Evolutionary conservation across 1,140 invertebrate species (phyloP).

Genomic region (Drosophila subobscura): DNA sequence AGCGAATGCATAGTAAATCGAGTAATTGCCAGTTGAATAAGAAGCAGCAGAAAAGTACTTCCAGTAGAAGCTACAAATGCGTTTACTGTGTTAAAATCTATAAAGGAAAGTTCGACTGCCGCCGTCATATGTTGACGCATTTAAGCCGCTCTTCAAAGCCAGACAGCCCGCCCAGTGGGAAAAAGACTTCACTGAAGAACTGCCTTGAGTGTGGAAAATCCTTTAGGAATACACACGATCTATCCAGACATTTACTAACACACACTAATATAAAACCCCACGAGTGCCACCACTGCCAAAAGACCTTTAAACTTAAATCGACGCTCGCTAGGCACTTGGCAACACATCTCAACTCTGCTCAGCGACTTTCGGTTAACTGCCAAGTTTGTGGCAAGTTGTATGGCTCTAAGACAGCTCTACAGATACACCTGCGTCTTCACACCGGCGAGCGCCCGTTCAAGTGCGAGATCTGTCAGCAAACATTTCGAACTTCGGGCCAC

Average conservation of each 20-base stretch:
- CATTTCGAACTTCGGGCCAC: conserved; percentile 84
- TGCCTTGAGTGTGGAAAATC: conserved; percentile 24
- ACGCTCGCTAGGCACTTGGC: conserved; percentile 26
- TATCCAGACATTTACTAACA: conserved; percentile 22
- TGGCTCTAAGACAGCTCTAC: conserved; percentile 41
- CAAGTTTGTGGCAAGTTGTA: conserved; percentile 40
- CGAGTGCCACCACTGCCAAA: conserved; percentile 16
- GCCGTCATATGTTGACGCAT: conserved; percentile 29
- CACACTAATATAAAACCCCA: conserved; percentile 25
- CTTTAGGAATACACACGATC: conserved; percentile 23
- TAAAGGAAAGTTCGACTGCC: conserved; percentile 30
- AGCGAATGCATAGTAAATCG: conserved; percentile 2
- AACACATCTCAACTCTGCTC: conserved; percentile 12
- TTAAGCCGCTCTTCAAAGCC: conserved; percentile 3
- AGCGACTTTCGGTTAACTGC: conserved; percentile 10
- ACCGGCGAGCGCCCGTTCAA: conserved; percentile 68
- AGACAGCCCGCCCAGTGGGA: too few relatives aligned
- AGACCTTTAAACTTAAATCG: conserved; percentile 18
- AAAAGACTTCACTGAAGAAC: background rate
- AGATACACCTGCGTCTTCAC: conserved; percentile 75
- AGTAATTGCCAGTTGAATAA: background rate
- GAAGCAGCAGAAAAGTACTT: background rate
- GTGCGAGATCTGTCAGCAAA: conserved; percentile 85
- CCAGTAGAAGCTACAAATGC: conserved; percentile 21
- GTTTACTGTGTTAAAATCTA: conserved; percentile 25